Conservation (phyloP, 2,888 invertebrate genomes). For the Amblyjoppa fuscipennis region DNA sequence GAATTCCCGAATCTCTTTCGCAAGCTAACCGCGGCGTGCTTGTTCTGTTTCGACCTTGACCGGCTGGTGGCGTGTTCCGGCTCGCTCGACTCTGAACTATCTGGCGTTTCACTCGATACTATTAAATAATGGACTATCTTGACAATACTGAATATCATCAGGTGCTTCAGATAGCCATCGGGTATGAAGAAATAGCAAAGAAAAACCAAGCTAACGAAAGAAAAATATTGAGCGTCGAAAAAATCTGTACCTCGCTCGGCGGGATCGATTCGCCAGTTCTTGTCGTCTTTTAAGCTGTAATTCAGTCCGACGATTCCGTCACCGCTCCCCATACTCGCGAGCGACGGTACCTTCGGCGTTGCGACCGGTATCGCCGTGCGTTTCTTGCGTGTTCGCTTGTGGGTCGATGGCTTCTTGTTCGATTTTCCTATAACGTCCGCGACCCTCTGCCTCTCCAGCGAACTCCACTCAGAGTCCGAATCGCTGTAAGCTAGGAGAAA, state of each 20-base stretch:
- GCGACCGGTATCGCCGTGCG: constrained; percentile 94
- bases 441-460: constrained; percentile 89
- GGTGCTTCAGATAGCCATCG: constrained; percentile 51
- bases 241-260: constrained; percentile 82
- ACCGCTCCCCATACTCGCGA: constrained; percentile 86
- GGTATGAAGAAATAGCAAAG: constrained; percentile 2
- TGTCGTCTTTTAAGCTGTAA: constrained; percentile 84
- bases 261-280: constrained; percentile 83
- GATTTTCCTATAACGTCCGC: constrained; percentile 88
- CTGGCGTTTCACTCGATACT: constrained; percentile 84
- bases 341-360: constrained; percentile 92
- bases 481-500: constrained; percentile 91
- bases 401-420: constrained; percentile 89
- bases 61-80: constrained; percentile 79
- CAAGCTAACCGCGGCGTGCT: constrained; percentile 76
- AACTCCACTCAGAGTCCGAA: constrained; percentile 96
- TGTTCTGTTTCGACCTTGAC: constrained; percentile 80
- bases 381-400: constrained; percentile 91
- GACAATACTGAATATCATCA: constrained; percentile 63
- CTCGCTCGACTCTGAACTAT: constrained; percentile 83
- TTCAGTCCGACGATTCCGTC: constrained; percentile 83
- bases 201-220: constrained; percentile 20
- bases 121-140: constrained; percentile 68
- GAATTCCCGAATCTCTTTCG: constrained; percentile 83
- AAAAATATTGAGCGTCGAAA: constrained; percentile 22